Percentiles rank a stretch among this genome's conserved stretches.
These are phyloP conservation scores for Nemurella pictetii DNA, from an alignment of 2,888 invertebrate species.

Conservation along the genomic window DNA sequence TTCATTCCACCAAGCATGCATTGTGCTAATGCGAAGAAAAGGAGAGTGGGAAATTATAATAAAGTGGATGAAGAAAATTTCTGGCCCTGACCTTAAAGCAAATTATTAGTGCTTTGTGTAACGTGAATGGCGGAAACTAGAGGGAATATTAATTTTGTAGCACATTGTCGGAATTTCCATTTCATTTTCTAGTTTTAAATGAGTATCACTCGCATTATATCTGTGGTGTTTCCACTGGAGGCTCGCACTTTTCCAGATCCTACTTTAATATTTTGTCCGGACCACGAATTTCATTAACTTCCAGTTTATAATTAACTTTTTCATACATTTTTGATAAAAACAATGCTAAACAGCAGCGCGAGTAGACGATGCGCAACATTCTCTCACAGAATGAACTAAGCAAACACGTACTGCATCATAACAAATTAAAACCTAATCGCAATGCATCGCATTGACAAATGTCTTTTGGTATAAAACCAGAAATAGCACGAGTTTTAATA, in stretches of 20 bases:
- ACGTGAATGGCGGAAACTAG: background rate
- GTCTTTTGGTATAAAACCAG: too few species aligned
- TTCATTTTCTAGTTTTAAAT: background rate
- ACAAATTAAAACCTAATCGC: too few species aligned
- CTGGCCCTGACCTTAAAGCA: background rate
- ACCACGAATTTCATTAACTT: background rate
- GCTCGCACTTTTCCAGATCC: background rate
- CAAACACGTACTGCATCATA: too few species aligned
- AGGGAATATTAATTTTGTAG: constrained; percentile 9
- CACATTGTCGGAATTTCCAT: constrained; percentile 6
- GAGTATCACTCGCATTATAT: background rate
- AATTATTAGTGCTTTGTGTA: background rate
- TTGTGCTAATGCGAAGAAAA: background rate
- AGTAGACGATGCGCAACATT: too few species aligned
- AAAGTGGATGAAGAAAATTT: background rate
- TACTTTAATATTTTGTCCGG: background rate
- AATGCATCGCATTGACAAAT: too few species aligned
- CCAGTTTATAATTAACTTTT: background rate
- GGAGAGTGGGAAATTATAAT: background rate
- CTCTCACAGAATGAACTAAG: too few species aligned
- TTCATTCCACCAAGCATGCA: background rate
- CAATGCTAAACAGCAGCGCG: background rate
- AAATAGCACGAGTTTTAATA: too few species aligned
- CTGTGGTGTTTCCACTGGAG: background rate
- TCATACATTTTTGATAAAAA: background rate